These are phyloP conservation scores for Hydrotaea cyrtoneurina DNA, from an alignment of 2,888 invertebrate genomes.

Conservation along the genomic window DNA sequence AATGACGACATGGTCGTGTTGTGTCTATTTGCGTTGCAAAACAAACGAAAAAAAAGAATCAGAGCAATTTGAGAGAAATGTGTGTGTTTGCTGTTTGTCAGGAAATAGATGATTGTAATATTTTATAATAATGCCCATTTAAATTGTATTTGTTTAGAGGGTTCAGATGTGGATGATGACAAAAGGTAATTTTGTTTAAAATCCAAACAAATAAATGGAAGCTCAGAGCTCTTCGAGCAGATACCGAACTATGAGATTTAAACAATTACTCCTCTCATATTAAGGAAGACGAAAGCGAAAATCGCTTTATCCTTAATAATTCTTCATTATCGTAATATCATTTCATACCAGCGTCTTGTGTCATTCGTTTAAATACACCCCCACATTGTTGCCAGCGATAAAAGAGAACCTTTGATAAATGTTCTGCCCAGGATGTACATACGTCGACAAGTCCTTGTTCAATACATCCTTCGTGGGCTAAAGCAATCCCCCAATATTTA, in stretches of 20 bases:
- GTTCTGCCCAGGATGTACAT: neutral
- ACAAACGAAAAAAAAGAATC: neutral
- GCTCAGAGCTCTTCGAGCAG: too few relatives aligned
- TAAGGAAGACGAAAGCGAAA: too few relatives aligned
- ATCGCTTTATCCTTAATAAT: too few relatives aligned
- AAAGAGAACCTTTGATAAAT: neutral
- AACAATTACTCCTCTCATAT: too few relatives aligned
- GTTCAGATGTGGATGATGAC: too few relatives aligned
- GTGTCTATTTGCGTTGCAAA: neutral
- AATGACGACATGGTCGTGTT: too few relatives aligned
- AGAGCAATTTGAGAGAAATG: neutral
- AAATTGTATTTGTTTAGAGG: too few relatives aligned
- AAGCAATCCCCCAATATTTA: neutral
- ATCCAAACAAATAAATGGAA: too few relatives aligned
- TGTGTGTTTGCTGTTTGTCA: neutral
- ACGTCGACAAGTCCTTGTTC: neutral
- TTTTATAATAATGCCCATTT: neutral
- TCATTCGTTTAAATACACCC: neutral
- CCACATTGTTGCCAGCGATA: neutral
- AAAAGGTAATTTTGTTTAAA: too few relatives aligned
- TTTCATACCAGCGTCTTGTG: too few relatives aligned
- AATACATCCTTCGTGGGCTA: neutral
- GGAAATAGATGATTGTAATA: constrained; percentile 1
- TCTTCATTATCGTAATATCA: too few relatives aligned
- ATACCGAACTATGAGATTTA: too few relatives aligned